Conservation (phyloP, 2,113 vertebrate species). For the Talpa occidentalis region DNA sequence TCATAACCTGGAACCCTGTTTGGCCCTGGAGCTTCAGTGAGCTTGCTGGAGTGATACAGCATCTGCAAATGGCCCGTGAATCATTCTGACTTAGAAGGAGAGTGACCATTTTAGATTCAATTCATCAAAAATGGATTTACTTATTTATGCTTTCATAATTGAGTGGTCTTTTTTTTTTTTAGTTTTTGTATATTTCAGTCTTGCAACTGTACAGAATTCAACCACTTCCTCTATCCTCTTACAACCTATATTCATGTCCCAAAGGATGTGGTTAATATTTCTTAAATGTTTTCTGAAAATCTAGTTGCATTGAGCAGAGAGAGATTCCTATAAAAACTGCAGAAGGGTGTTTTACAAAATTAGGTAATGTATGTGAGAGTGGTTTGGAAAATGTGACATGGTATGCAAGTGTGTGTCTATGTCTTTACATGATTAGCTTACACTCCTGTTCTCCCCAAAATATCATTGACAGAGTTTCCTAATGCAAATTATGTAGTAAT, state of each 20-base stretch:
- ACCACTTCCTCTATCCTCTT: not conserved
- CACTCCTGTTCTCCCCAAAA: not conserved
- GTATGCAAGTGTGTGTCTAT: not conserved
- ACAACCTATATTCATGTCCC: not conserved
- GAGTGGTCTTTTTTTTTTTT: not conserved
- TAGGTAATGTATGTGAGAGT: not conserved
- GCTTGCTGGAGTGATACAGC: not conserved
- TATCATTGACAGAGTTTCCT: not conserved
- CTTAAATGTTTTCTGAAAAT: slow-evolving; percentile 1
- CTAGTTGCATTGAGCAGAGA: not conserved
- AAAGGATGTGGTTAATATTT: not conserved
- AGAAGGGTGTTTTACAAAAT: not conserved
- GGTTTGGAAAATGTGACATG: not conserved
- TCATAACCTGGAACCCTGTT: not conserved
- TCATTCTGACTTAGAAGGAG: slow-evolving; percentile 21
- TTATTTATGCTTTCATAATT: slow-evolving; percentile 4
- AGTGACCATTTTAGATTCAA: not conserved
- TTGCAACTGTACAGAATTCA: slow-evolving; percentile 10
- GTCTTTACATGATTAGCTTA: not conserved
- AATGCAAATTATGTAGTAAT: not conserved
- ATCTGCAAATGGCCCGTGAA: not conserved
- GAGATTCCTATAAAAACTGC: not conserved
- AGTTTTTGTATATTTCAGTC: not conserved
- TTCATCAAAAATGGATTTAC: not conserved
- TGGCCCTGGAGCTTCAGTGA: not conserved